Evolutionary conservation across 1,140 invertebrate genomes (phyloP), one percentile per base, ranked within the genome.

Genomic region (Zaprionus gabonicus): DNA sequence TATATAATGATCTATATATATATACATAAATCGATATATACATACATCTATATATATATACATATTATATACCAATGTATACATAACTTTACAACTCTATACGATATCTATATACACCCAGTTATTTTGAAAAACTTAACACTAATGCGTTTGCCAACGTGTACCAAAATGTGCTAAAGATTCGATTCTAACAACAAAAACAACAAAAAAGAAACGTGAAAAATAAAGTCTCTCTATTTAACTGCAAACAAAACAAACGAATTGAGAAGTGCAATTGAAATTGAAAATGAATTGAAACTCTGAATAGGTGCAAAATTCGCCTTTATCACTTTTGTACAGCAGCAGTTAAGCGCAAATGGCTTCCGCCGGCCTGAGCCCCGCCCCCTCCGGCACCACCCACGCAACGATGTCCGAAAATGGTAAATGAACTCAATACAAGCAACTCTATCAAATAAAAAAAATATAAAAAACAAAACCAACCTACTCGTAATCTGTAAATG

Each of bases 211-310:
- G 73, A 79, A 80, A 82, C 69, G 62, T 79, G 62, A 88, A 85
- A 81, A 91, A 91, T 91, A 91, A 91, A 91, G 82, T 87, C 80
- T 91, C 83, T 91, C 83, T 91, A 91, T 91, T 91, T 82, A 91
- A 91, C 81, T 91, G 87, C 83, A 91, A 87, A 91, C 55, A 59
- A 49, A 68, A 17, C n/a, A 44, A 76, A 66, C 31, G 44, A 69
- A 68, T 38, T 15, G n/a, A 51, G 15, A 57, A 57, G 3, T 28
- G 15, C 59, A 56, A 60, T 25, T 65, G 60, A 27, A 65, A 68
- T 55, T 17, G 25, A 57, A 56, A 67, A 4, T 9, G 23, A 55
- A 17, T 6, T 28, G 27, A 66, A 51, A 9, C 25, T n/a, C 49
- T 25, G 25, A 62, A 78, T 34, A 17, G 34, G 53, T 46, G n/a